These are phyloP conservation scores for Agapornis roseicollis DNA, from an alignment of 2,113 vertebrate genomes.

Conservation along the genomic window DNA sequence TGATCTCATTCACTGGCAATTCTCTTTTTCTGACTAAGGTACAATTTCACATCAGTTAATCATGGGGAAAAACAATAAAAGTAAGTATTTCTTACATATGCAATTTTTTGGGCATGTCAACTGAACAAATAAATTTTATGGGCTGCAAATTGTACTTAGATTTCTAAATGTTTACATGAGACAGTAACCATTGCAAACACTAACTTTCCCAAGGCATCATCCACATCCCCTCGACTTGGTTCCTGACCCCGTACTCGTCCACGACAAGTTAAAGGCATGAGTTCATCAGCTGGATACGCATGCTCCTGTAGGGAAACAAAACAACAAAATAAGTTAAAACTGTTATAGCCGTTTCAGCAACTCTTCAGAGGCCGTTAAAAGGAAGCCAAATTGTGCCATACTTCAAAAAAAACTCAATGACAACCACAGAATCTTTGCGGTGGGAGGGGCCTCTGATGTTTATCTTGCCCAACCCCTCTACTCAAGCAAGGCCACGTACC, in stretches of 20 bases:
- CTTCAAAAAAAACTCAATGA: background rate
- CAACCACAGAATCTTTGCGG: background rate
- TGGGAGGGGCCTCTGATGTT: background rate
- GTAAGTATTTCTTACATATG: background rate
- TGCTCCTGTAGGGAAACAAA: slow-evolving; percentile 83
- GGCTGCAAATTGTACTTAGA: background rate
- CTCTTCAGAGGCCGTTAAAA: background rate
- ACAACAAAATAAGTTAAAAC: background rate
- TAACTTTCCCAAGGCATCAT: slow-evolving; percentile 97
- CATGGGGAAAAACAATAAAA: background rate
- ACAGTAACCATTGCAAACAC: slow-evolving; percentile 45
- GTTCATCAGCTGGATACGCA: slow-evolving; percentile 96
- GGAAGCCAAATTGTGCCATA: background rate
- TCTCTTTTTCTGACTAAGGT: background rate
- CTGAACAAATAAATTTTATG: background rate
- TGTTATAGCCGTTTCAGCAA: background rate
- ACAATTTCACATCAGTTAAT: background rate
- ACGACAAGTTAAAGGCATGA: slow-evolving; percentile 97
- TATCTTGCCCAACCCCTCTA: background rate
- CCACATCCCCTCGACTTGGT: slow-evolving; percentile 94
- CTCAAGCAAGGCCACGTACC: background rate
- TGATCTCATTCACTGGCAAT: background rate
- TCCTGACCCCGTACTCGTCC: slow-evolving; percentile 94
- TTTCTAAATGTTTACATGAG: background rate
- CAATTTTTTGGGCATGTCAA: background rate